Evolutionary conservation across 1,140 invertebrate genomes (phyloP), one percentile per base, ranked within the genome.

Genomic region (Ectropis grisescens): DNA sequence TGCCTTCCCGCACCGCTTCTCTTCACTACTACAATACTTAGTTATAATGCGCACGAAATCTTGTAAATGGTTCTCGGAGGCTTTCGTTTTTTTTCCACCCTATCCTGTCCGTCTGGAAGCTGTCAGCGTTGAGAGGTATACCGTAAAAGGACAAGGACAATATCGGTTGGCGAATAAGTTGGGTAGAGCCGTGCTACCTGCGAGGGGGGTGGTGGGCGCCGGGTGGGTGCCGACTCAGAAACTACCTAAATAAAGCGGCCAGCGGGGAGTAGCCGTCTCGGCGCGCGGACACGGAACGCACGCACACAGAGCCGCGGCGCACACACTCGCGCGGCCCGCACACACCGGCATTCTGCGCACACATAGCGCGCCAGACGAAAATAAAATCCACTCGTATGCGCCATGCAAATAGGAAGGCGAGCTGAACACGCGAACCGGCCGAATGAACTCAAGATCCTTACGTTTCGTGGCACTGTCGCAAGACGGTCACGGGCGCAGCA

Each of bases 301-400:
- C 37, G 43, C 58, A 56, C 51, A 59, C 49, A 31, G 29, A 22
- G 32, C 27, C 29, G 15, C 16, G 37, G 41, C 53, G 55, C 59
- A 54, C 57, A 65, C 60, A 37, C 55, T 33, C 43, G 10, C 56
- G 29, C 25, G 2, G 23, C 43, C 35, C 64, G 45, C 58, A 60
- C 56, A 59, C 45, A 15, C 53, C 16, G 49, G 43, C 45, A 29
- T 37, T 33, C 37, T 19, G 29, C 35, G 47, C 69, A 70, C 69
- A 68, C 60, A 64, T 37, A 40, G 50, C 33, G 45, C 39, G 39
- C 62, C 59, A 78, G 72, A 80, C 75, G 66, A 80, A 80, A 80
- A 80, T 80, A 80, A 80, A 79, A 80, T 69, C 59, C 70, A 75
- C 70, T 74, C 68, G 66, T 72, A 75, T 78, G 70, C 66, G 68